Evolutionary conservation across 2,797 vertebrate genomes (phyloP), one percentile per base, ranked within the genome.

Genomic region (Syncerus caffer): DNA sequence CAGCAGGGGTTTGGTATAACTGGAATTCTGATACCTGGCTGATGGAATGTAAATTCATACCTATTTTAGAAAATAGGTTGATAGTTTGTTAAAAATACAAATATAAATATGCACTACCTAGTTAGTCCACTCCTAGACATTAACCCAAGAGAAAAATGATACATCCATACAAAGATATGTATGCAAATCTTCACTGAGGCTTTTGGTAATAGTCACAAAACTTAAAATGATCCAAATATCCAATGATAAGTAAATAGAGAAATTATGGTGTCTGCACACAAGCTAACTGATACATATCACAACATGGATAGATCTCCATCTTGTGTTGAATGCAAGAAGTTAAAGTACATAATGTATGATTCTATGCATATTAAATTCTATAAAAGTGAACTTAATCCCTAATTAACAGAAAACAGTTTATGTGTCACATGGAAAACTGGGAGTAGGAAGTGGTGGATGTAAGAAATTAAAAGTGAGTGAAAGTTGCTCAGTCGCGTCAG

Each of bases 401-500:
- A 67, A 67, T 45, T 42, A 55, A n/a, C n/a, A 84, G 2, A 83
- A 92, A 45, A 51, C 47, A 31, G 19, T 55, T 53, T 55, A 42
- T 27, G 5, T 92, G 19, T 83, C 60, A 21, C 27, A 29, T 83
- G 1, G 25, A 19, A 17, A 38, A 9, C 19, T 67, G 34, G 25
- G 12, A 10, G 2, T 91, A 15, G 34, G 14, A 34, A 90, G 6
- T 1, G 14, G 79, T n/a, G 4, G 13, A 29, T 15, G 7, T 67
- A 42, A 53, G 34, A 83, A 91, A 16, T 60, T 58, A 34, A 45
- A 34, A 38, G n/a, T 71, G 64, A 71, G n/a, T 23, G 19, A 71
- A 71, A 38, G n/a, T 12, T 38, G 17, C 4, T 21, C 17, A 38
- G 64, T 21, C 0, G 0, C 0, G 1, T 38, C 64, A 67, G 17